Evolutionary conservation across 2,888 invertebrate species (phyloP), one percentile per base, ranked within the genome.

Genomic region (Brachypalpus laphriformis): DNA sequence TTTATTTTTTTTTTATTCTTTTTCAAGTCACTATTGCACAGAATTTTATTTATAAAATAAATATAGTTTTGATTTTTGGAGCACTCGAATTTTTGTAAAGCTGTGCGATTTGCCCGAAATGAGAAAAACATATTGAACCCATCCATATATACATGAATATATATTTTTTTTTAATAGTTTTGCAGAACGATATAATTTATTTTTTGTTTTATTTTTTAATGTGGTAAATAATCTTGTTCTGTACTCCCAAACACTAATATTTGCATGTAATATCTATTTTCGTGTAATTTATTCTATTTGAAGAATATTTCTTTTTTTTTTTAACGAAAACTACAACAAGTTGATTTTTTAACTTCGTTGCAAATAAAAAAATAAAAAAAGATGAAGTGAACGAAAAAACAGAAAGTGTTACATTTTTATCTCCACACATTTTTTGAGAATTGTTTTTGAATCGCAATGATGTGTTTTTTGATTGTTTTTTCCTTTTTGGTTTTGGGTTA

Each of bases 101-200:
- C 70, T 85, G 83, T 85, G 83, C 80, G n/a, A 80, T 70, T 45
- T 85, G 81, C 81, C 83, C 83, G 74, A 83, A 59, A 25, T 20
- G 9, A 61, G 56, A 37, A 72, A 63, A 37, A 72, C 61, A n/a
- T n/a, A n/a, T n/a, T n/a, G n/a, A 37, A 37, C 4, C 42, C 18
- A 59, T 47, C 68, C 40, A 57, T 65, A 72, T 68, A 51, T 20
- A 61, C 61, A 75, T 56, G 22, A 51, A 22, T 71, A 49, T 65
- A 9, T 34, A 61, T 40, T 56, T 66, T 68, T 68, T 68, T 75
- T 22, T 0, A 54, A 47, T 42, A 77, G 45, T 61, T 68, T 63
- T 74, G 51, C 68, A 70, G 42, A 74, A 54, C 57, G 70, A 47
- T 14, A 28, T 57, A 16, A 2, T 56, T 47, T 54, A 11, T 25